Base-by-base conservation (phyloP, 1,140 invertebrate genomes). In the Rhagoletis zephyria region DNA sequence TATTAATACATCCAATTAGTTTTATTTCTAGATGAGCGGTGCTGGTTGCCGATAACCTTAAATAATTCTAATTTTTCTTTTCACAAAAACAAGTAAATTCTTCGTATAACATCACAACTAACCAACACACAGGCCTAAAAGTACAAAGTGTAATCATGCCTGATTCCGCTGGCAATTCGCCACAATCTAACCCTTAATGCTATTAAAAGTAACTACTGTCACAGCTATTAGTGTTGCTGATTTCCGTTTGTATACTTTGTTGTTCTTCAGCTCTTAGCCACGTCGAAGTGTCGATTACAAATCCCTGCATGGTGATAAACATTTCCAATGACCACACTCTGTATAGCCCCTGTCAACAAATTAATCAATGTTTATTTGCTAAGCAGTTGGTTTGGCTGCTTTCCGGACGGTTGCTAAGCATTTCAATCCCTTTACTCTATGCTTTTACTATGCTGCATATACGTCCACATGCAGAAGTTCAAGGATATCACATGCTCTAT, bases 301-400 rank as follows among this genome's bases (percentile, higher is more conserved):
- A 77, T 87, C 81, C 19, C 10, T 59, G 67, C 59, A 85, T 51
- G 30, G 87, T 87, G 87, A 87, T 87, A 81, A 81, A 81, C 87
- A 70, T 7, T 56, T 14, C 12, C 74, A 81, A 61, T 87, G 87
- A 65, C 87, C 70, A 81, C 63, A 88, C 88, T 30, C 30, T 30
- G 30, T 30, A 30, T 88, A 88, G 88, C 89, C 90, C 91, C 91
- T 91, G 90, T 91, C 91, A 91, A 91, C 91, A 91, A 91, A 91
- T 91, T 91, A 91, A 91, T 91, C 91, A 91, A 91, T 91, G 91
- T 91, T 91, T 91, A 91, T 91, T 91, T 91, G 91, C 91, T 91
- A 91, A 91, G 90, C 91, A 91, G 90, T 91, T 91, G 89, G 90
- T 85, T 88, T 88, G 87, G 87, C 88, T 90, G 86, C 87, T 87